Evolutionary conservation across 92 coral and sea anemone species (phyloP), one percentile per base, ranked within the genome.

Genomic region (Actinostola sp.): DNA sequence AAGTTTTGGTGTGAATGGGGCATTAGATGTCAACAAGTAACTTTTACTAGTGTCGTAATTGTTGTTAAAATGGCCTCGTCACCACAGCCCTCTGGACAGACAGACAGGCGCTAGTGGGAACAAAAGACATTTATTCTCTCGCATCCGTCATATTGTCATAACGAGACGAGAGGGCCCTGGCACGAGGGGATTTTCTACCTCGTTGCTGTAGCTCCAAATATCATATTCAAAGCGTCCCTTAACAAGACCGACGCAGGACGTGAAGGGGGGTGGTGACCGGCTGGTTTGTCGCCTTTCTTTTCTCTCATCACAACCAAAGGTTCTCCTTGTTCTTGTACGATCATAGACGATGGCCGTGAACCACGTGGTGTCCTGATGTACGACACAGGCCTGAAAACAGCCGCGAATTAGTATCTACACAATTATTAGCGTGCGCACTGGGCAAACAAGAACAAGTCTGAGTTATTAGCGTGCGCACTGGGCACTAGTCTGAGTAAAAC

Each of bases 161-260:
- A n/a, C n/a, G n/a, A n/a, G n/a, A n/a, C n/a, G n/a, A n/a, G n/a
- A n/a, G n/a, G n/a, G n/a, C n/a, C n/a, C n/a, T n/a, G n/a, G n/a
- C n/a, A n/a, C n/a, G n/a, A n/a, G n/a, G n/a, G n/a, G n/a, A n/a
- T n/a, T n/a, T n/a, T n/a, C n/a, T n/a, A n/a, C n/a, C n/a, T n/a
- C n/a, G 74, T 61, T 15, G 59, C 41, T 16, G 67, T 41, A 28
- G 76, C 73, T 8, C 86, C 78, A 49, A 86, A 82, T 26, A 86
- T 81, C 71, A 69, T 76, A 49, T 71, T 48, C 78, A 86, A 81
- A 14, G 91, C 91, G 39, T 86, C 91, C 53, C 87, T 74, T 65
- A 86, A 60, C 67, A 81, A 26, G 24, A 86, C 51, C 1, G 91
- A 86, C 27, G 91, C 87, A 36, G 91, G 91, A 24, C 90, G 77